Base-by-base conservation (phyloP, 2,797 vertebrate species). In the Rhabdophis nuchalis region DNA sequence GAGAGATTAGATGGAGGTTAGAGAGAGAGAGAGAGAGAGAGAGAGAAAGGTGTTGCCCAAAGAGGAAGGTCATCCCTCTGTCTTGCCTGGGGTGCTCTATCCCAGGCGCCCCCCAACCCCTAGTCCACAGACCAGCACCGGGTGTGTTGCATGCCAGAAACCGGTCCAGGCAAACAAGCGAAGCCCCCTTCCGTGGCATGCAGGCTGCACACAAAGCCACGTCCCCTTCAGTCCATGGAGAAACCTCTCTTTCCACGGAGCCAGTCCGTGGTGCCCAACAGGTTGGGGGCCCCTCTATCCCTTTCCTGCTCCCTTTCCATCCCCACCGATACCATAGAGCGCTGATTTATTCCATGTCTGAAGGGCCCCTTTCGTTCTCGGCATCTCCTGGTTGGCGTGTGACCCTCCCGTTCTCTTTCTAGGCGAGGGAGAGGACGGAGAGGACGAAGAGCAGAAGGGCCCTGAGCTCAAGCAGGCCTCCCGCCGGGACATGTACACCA, bases 381-480 rank as follows among this genome's bases (percentile, higher is more conserved):
- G 29, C 10, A 1, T 13, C 1, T 5, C 4, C 2, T 4, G 1
- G 4, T 4, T 36, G 0, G 6, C 12, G 11, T 20, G 10, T 18
- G 9, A 2, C 58, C 41, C 6, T 50, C 57, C 27, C 2, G 25
- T 10, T 54, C 36, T 50, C 53, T 91, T 87, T 13, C 12, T 77
- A 99, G 99, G 98, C 50, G 98, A 98, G 94, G 97, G 98, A 93
- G 98, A 97, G 7, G 98, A 98, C 58, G 98, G 97, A 87, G 98
- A 99, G 87, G 98, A 98, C 60, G 99, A 99, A 53, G 98, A 99
- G 85, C 98, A 98, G 94, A 99, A 99, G 95, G 99, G 98, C 2
- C 99, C 99, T 1, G 99, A 99, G 95, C 98, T 99, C 88, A 99
- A 99, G 97, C 98, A 99, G 97, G 99, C 99, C 3, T 99, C 99